Evolutionary conservation across 2,113 vertebrate genomes (phyloP).

Genomic region (Lipotes vexillifer): DNA sequence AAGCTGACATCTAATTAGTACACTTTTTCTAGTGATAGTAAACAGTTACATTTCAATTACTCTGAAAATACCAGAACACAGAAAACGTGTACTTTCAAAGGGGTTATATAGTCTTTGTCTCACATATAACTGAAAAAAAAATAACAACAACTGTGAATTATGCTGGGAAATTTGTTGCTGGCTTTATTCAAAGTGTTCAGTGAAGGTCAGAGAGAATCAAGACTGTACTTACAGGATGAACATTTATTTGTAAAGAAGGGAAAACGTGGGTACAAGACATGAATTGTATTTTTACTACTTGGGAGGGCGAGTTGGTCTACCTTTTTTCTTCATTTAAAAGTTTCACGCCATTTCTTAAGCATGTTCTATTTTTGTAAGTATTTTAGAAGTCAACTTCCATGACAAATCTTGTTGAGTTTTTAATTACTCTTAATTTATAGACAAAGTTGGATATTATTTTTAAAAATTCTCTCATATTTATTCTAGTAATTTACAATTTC

Average conservation of each 20-base stretch:
- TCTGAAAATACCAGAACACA: neutral
- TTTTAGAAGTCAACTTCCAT: neutral
- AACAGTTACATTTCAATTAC: neutral
- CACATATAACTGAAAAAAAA: neutral
- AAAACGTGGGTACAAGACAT: neutral
- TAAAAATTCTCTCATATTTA: neutral
- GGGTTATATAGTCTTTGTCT: neutral
- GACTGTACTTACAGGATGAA: neutral
- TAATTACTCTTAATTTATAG: neutral
- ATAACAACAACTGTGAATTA: neutral
- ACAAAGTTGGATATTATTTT: constrained; percentile 9
- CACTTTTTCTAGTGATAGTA: neutral
- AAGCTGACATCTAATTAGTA: neutral
- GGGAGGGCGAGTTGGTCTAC: neutral
- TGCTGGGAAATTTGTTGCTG: neutral
- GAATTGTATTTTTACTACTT: neutral
- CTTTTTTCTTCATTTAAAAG: neutral
- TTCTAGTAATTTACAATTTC: neutral
- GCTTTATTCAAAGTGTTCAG: neutral
- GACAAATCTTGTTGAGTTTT: neutral
- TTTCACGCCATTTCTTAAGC: neutral
- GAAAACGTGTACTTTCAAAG: neutral
- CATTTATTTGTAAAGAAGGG: neutral
- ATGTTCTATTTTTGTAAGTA: neutral
- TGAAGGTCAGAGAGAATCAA: neutral